These are phyloP conservation scores for Muricea muricata DNA, from an alignment of 92 coral and sea anemone genomes.

Conservation along the genomic window DNA sequence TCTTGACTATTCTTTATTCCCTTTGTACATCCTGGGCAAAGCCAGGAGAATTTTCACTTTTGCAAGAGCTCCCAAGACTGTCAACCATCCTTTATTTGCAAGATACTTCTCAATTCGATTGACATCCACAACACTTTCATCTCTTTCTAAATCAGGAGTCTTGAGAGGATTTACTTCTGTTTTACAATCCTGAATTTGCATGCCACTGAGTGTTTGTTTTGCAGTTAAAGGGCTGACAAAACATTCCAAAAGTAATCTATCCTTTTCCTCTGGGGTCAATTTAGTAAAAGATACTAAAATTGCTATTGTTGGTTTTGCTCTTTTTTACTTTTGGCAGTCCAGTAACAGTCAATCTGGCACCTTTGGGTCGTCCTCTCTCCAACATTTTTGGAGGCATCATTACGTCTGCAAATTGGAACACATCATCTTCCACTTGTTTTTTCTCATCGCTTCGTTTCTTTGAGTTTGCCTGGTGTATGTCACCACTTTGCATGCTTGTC, in stretches of 20 bases:
- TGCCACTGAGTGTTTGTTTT: slow-evolving; percentile 15
- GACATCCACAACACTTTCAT: slow-evolving; percentile 28
- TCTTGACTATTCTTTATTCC: slow-evolving; percentile 14
- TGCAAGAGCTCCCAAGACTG: background rate
- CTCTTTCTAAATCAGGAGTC: slow-evolving; percentile 44
- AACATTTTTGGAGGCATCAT: slow-evolving; percentile 24
- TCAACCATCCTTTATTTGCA: background rate
- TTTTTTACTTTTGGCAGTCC: slow-evolving; percentile 41
- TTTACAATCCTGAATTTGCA: background rate
- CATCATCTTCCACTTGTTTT: background rate
- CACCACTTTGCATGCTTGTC: background rate
- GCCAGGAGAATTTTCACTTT: background rate
- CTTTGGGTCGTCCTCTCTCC: slow-evolving; percentile 23
- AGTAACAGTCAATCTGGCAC: slow-evolving; percentile 35
- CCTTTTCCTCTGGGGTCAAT: slow-evolving; percentile 20
- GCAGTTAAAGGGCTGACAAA: slow-evolving; percentile 5
- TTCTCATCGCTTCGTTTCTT: background rate
- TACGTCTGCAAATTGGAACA: background rate
- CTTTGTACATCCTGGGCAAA: slow-evolving; percentile 12
- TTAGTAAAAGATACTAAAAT: slow-evolving; percentile 15
- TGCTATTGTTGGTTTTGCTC: background rate
- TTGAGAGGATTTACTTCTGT: background rate
- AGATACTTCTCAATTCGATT: slow-evolving; percentile 40
- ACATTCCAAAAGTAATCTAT: slow-evolving; percentile 8
- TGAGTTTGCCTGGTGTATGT: background rate